Evolutionary conservation across 2,113 vertebrate genomes (phyloP).

Genomic region (Rattus rattus): DNA sequence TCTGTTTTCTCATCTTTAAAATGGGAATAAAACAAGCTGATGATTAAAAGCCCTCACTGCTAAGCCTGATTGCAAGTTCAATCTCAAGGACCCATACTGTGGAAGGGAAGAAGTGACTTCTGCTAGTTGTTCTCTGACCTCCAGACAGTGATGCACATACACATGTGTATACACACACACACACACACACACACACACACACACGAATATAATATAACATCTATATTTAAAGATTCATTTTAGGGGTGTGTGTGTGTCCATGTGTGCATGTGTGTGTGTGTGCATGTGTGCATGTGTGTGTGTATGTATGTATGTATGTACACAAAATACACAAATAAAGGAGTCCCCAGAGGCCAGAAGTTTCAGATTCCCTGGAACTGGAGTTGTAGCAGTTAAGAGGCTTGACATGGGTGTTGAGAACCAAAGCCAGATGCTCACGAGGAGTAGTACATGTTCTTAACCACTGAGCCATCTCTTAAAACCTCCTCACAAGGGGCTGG

Average conservation of each 20-base stretch:
- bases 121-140: background rate
- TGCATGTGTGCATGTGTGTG: background rate
- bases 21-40: background rate
- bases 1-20: slow-evolving; percentile 6
- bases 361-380: background rate
- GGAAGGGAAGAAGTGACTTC: background rate
- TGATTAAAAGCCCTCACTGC: background rate
- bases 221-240: background rate
- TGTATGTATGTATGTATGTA: background rate
- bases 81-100: background rate
- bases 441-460: background rate
- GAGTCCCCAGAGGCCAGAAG: background rate
- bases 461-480: background rate
- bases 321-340: no score
- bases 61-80: background rate
- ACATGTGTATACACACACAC: fast-evolving
- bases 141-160: background rate
- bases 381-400: background rate
- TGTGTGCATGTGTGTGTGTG: background rate
- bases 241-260: background rate
- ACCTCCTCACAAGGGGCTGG: background rate
- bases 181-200: background rate
- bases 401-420: background rate
- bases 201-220: background rate
- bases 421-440: background rate